These are phyloP conservation scores for Zaprionus tsacasi DNA, from an alignment of 1,140 invertebrate genomes.

Conservation along the genomic window DNA sequence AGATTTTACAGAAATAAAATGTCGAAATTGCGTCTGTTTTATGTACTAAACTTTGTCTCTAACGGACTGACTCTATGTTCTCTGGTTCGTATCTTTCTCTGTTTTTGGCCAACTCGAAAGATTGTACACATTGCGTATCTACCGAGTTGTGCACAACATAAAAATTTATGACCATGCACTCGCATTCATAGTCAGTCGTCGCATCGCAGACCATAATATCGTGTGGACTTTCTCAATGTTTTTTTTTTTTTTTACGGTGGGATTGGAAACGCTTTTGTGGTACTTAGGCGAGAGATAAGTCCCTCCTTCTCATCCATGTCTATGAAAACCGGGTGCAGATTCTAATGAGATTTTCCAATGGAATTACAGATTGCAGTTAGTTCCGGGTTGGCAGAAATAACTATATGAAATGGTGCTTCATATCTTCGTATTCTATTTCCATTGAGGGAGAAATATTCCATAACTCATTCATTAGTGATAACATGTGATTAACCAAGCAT, in stretches of 20 bases:
- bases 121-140: conserved; percentile 37
- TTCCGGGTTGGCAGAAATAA: not conserved
- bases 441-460: not conserved
- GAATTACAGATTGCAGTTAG: conserved; percentile 10
- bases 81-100: not conserved
- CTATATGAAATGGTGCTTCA: not conserved
- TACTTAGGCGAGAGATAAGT: conserved; percentile 39
- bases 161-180: conserved; percentile 75
- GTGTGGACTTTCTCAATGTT: conserved; percentile 54
- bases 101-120: conserved; percentile 23
- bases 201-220: conserved; percentile 67
- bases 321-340: conserved; percentile 9
- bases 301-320: not conserved
- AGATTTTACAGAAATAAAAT: conserved; percentile 81
- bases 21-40: conserved; percentile 75
- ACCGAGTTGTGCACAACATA: conserved; percentile 45
- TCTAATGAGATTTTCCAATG: conserved; percentile 13
- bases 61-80: conserved; percentile 1
- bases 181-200: conserved; percentile 37
- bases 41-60: conserved; percentile 57
- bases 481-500: not conserved
- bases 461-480: conserved; percentile 5
- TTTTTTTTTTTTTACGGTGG: conserved; percentile 19
- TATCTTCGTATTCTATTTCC: not conserved
- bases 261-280: conserved; percentile 50